phyloP scores from a whole-genome alignment of 2,888 invertebrate genomes.

The Nemurella pictetii region DNA sequence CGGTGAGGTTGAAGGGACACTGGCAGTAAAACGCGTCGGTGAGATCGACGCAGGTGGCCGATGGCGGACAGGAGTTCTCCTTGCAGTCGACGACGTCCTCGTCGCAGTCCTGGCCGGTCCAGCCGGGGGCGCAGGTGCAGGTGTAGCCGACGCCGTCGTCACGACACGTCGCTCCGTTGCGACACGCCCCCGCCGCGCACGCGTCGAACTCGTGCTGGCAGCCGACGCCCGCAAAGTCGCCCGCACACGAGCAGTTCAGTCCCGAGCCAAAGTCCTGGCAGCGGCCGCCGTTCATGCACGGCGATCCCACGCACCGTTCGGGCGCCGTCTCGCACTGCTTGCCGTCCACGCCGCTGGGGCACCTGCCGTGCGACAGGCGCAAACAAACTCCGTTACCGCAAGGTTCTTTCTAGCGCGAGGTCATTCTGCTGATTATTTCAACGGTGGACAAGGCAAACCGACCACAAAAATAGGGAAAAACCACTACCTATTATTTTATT shows the following conservation, averaged over 20 bases:
- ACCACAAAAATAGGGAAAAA: no score
- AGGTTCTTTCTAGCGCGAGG: no score
- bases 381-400: neutral
- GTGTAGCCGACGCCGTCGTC: slow-evolving; percentile 84
- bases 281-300: slow-evolving; percentile 94
- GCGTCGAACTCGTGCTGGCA: slow-evolving; percentile 94
- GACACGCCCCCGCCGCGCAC: slow-evolving; percentile 85
- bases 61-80: slow-evolving; percentile 91
- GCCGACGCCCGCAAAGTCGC: slow-evolving; percentile 83
- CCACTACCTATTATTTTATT: no score
- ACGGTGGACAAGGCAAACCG: no score
- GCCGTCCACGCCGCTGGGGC: slow-evolving; percentile 93
- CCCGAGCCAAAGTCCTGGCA: slow-evolving; percentile 96
- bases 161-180: slow-evolving; percentile 89
- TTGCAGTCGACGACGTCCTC: slow-evolving; percentile 90
- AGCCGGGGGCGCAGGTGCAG: slow-evolving; percentile 83
- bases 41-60: slow-evolving; percentile 88
- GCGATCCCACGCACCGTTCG: slow-evolving; percentile 89
- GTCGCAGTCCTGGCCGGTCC: slow-evolving; percentile 76
- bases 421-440: no score
- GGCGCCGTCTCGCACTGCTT: slow-evolving; percentile 97
- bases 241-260: slow-evolving; percentile 89
- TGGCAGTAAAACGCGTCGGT: slow-evolving; percentile 92
- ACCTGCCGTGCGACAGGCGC: slow-evolving; percentile 56
- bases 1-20: slow-evolving; percentile 95